Percentiles rank a stretch among this genome's conserved stretches.
Conservation (phyloP, 92 coral and sea anemone genomes). For the Parazoanthus swiftii region DNA sequence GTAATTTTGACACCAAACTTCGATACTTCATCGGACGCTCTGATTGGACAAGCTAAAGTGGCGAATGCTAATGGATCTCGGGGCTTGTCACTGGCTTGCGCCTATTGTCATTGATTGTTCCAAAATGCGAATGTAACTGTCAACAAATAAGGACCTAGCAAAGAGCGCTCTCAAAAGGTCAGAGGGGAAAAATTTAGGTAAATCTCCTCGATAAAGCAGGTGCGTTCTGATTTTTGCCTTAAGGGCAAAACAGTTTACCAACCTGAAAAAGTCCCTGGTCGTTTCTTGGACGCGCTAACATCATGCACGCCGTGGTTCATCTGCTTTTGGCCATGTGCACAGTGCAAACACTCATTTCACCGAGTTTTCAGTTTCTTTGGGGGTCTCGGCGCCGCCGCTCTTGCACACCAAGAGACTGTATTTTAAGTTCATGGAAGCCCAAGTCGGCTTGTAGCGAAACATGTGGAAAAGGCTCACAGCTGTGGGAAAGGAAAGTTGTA, state of each 20-base stretch:
- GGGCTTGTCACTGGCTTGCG: neutral
- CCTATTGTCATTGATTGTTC: neutral
- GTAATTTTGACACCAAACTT: neutral
- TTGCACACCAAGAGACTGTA: constrained; percentile 75
- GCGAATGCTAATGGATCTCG: neutral
- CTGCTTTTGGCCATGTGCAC: neutral
- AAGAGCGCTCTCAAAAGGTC: neutral
- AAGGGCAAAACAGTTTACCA: neutral
- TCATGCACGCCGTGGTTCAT: neutral
- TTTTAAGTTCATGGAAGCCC: constrained; percentile 33
- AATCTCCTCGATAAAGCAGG: neutral
- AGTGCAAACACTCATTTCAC: neutral
- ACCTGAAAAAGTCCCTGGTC: neutral
- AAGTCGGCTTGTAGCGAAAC: constrained; percentile 41
- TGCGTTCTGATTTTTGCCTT: neutral
- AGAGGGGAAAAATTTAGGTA: neutral
- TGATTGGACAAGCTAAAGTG: neutral
- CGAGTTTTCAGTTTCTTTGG: constrained; percentile 4
- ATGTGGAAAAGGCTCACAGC: constrained; percentile 52
- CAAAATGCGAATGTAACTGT: neutral
- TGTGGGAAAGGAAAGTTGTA: constrained; percentile 36
- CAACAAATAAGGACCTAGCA: neutral
- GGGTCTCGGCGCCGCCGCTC: constrained; percentile 60
- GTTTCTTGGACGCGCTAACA: neutral
- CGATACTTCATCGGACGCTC: neutral